Percentiles rank a stretch among this genome's conserved stretches.
Evolutionary conservation across 2,113 vertebrate genomes (phyloP).

Genomic region (Larimichthys polyactis): DNA sequence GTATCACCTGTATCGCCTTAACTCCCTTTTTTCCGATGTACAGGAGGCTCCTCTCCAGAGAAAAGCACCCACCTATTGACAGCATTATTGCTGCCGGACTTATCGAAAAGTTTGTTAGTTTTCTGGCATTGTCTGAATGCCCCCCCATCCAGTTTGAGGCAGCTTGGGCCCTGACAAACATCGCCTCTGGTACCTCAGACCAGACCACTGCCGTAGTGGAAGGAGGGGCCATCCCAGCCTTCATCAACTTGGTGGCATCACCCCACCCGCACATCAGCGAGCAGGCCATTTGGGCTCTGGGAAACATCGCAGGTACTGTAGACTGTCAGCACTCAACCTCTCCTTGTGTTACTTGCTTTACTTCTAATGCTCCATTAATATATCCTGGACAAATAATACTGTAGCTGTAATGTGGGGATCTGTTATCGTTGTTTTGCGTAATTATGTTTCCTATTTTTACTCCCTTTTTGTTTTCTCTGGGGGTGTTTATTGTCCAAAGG

Average conservation of each 20-base stretch:
- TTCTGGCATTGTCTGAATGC: conserved; percentile 87
- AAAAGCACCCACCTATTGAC: conserved; percentile 91
- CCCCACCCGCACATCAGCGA: conserved; percentile 92
- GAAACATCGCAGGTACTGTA: conserved; percentile 92
- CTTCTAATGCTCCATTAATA: not conserved
- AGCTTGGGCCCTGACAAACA: conserved; percentile 95
- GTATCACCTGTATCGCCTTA: not conserved
- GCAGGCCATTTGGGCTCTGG: conserved; percentile 94
- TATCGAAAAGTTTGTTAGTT: conserved; percentile 89
- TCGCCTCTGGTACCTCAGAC: conserved; percentile 92
- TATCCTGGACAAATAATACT: not conserved
- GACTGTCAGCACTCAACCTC: not conserved
- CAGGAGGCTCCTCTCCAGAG: conserved; percentile 93
- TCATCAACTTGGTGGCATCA: conserved; percentile 89
- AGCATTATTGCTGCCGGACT: conserved; percentile 89
- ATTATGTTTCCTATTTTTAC: not conserved
- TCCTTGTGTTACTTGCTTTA: conserved; percentile 1
- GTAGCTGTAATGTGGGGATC: not conserved
- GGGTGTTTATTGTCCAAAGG: not conserved
- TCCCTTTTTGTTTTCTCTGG: not conserved
- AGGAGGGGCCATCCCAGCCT: conserved; percentile 91
- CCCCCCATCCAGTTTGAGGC: conserved; percentile 95
- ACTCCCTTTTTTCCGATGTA: not conserved
- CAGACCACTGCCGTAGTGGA: conserved; percentile 93
- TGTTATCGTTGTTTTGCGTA: not conserved